These are phyloP conservation scores for Andrena bicolor DNA, from an alignment of 2,888 invertebrate genomes.

Conservation along the genomic window DNA sequence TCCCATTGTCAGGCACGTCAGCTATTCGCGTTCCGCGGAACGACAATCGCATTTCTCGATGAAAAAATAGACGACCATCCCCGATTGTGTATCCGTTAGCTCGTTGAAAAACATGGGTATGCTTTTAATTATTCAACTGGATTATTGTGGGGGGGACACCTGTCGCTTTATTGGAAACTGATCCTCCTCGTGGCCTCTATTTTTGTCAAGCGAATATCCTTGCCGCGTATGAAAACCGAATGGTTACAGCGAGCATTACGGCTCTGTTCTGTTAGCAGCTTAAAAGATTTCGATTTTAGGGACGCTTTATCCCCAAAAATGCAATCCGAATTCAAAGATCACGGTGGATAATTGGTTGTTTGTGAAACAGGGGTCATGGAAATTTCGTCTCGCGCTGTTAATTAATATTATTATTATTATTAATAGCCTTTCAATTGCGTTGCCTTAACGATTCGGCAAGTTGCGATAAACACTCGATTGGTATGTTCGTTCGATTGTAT, in stretches of 20 bases:
- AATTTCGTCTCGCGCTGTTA: not conserved
- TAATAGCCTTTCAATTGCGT: constrained; percentile 9
- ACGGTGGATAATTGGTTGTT: too few species aligned
- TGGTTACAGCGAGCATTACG: not conserved
- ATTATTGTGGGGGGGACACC: constrained; percentile 7
- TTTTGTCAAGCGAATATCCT: not conserved
- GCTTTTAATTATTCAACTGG: constrained; percentile 11
- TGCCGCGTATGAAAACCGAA: not conserved
- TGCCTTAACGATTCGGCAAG: constrained; percentile 12
- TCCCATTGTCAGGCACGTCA: constrained; percentile 39
- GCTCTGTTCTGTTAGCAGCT: too few species aligned
- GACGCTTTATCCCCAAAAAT: too few species aligned
- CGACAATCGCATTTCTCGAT: constrained; percentile 32
- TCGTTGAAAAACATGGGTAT: too few species aligned
- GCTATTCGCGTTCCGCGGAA: constrained; percentile 50
- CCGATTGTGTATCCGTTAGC: constrained; percentile 18
- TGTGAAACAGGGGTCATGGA: not conserved
- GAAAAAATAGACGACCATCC: constrained; percentile 19
- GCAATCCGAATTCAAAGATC: too few species aligned
- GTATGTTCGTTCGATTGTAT: constrained; percentile 25
- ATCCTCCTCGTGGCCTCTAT: not conserved
- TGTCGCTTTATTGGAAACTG: not conserved
- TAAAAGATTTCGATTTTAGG: too few species aligned
- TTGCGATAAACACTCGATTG: constrained; percentile 40
- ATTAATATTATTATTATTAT: too few species aligned